Evolutionary conservation across 2,113 vertebrate genomes (phyloP), one percentile per base, ranked within the genome.

Genomic region (Eurypyga helias): DNA sequence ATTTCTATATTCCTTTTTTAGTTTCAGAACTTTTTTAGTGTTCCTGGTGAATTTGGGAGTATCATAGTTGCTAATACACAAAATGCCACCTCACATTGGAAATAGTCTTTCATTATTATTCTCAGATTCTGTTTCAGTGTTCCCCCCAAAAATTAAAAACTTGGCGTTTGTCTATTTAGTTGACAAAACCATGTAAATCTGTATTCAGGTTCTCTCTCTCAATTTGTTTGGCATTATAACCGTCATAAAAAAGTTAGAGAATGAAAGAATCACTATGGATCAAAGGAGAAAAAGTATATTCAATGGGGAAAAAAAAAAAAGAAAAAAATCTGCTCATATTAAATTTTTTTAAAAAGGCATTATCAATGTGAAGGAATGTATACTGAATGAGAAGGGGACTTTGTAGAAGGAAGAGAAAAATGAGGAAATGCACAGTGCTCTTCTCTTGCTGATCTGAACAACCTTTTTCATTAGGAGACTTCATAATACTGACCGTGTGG

Each of bases 221-320:
- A 64, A 78, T 92, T 91, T 97, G 66, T 89, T 98, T 96, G 73
- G 73, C 76, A 62, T 96, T 96, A 93, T 89, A 97, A 95, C 91
- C 36, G 20, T 79, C 75, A 91, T 91, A 49, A 95, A 83, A 86
- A 87, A 93, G 24, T 16, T 78, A 61, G 26, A 85, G 77, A 95
- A 81, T 96, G 84, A 96, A 95, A 97, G 76, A 82, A 93, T 83
- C 76, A 57, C 88, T 82, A 31, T 89, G 58, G 83, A 90, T 97
- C 93, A 96, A 97, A 97, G 92, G 51, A 51, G 57, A 86, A 96
- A 61, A 70, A 69, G 73, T 57, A 33, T 75, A 54, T 87, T 89
- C 83, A 93, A 95, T 62, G 49, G 82, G n/a, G n/a, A n/a, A n/a
- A n/a, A n/a, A n/a, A n/a, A 60, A 83, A 81, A 87, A 60, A 60